Evolutionary conservation across 2,797 vertebrate species (phyloP), one percentile per base, ranked within the genome.

Genomic region (Scarus forsteni): DNA sequence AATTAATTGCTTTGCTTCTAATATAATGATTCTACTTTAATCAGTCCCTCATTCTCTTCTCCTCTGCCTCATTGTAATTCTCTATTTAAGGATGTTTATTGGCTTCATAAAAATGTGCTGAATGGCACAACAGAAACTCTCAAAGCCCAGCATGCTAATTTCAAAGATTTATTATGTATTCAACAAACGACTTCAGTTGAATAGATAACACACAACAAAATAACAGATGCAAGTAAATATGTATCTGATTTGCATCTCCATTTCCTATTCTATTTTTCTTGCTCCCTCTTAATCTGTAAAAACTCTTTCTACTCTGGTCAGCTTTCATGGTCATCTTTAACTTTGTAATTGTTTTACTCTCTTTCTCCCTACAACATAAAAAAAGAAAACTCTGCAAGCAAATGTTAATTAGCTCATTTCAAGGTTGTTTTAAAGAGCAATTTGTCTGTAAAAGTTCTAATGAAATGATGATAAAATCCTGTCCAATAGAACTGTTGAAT

Each of bases 31-130:
- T 76, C 45, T 46, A 36, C 10, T 15, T 54, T 38, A 42, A 57
- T 61, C 38, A 27, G 27, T 14, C 61, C 49, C 18, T 34, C 14
- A 27, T 11, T 44, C 15, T 18, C 35, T 45, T 13, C 53, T 48
- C 52, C 61, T 6, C n/a, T 1, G 14, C 35, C n/a, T 67, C 43
- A 1, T 3, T 9, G 4, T 51, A 65, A 4, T 51, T 66, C 49
- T 60, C 14, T 48, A 16, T 48, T 74, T 39, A 10, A 16, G 50
- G 36, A 64, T 59, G 52, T 60, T 75, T 56, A 63, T 56, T 60
- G 18, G 16, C 18, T 5, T 55, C 40, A 66, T 70, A 63, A 69
- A 39, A 40, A 63, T 1, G 7, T 44, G 67, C 0, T 19, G 48
- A 52, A 5, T 8, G 55, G 27, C 12, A 34, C 16, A 51, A 50